phyloP scores from a whole-genome alignment of 2,113 vertebrate species.

The Orcinus orca region DNA sequence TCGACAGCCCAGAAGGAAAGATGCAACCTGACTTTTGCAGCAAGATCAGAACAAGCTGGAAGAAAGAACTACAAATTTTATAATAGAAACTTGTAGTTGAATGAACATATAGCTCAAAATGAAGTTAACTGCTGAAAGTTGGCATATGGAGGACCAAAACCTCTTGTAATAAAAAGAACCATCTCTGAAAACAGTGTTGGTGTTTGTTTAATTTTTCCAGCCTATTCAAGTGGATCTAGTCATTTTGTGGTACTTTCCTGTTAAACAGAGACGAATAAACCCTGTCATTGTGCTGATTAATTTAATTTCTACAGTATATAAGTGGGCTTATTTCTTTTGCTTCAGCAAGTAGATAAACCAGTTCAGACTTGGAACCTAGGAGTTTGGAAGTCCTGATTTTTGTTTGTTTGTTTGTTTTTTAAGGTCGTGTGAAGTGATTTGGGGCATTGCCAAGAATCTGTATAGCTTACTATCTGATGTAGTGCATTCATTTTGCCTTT shows the following conservation, averaged over 20 bases:
- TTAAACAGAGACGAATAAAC: neutral
- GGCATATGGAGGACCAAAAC: neutral
- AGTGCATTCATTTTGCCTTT: neutral
- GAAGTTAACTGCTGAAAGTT: conserved; percentile 3
- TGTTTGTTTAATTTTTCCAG: conserved; percentile 36
- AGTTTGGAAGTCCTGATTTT: neutral
- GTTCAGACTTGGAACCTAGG: neutral
- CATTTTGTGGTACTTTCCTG: neutral
- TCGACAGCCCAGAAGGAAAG: conserved; percentile 37
- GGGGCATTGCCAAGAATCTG: conserved; percentile 34
- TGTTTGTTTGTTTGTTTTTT: neutral
- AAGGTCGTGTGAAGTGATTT: conserved; percentile 31
- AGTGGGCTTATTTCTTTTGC: neutral
- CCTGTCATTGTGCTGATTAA: neutral
- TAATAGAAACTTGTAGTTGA: conserved; percentile 2
- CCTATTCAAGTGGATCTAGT: neutral
- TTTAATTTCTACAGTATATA: conserved; percentile 5
- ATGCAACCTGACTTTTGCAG: conserved; percentile 10
- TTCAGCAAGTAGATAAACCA: neutral
- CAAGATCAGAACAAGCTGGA: conserved; percentile 13
- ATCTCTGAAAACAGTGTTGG: neutral
- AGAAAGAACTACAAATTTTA: neutral
- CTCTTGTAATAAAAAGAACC: conserved; percentile 39
- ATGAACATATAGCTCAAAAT: neutral
- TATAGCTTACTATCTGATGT: conserved; percentile 26